phyloP scores from a whole-genome alignment of 64 coral and sea anemone genomes.

The Astreopora myriophthalma region DNA sequence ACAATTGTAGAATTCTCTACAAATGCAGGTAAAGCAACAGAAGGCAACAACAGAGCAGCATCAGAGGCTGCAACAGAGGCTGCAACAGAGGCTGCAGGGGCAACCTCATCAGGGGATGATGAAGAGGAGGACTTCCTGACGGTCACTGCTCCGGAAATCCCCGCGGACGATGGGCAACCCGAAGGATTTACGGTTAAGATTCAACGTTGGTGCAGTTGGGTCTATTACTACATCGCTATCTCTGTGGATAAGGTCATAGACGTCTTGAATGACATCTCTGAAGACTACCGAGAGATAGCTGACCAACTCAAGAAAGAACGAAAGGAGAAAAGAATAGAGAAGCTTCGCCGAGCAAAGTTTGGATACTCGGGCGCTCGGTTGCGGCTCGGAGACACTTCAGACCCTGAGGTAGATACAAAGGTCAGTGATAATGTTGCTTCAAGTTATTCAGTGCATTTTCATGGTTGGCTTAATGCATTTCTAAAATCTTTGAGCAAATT shows the following conservation, averaged over 20 bases:
- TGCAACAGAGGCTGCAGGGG: no score
- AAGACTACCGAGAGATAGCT: conserved; percentile 93
- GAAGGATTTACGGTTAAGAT: conserved; percentile 65
- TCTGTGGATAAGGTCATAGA: conserved; percentile 87
- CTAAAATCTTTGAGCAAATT: no score
- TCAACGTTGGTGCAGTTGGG: conserved; percentile 78
- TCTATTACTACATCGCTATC: conserved; percentile 91
- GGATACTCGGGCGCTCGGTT: conserved; percentile 29
- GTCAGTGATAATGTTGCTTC: not conserved
- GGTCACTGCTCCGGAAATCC: conserved; percentile 24
- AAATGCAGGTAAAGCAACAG: not conserved
- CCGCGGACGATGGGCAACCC: not conserved
- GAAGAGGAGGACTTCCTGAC: conserved; percentile 17
- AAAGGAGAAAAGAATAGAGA: conserved; percentile 92
- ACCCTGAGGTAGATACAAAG: not conserved
- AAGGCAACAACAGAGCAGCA: no score
- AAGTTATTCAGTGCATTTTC: no score
- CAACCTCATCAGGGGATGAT: conserved; percentile 5
- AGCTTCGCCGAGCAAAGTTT: conserved; percentile 61
- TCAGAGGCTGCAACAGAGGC: no score
- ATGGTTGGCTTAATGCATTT: no score
- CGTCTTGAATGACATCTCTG: conserved; percentile 80
- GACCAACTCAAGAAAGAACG: conserved; percentile 87
- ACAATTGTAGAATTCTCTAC: no score
- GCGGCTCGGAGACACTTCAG: conserved; percentile 20